These are phyloP conservation scores for Thalpophila matura DNA, from an alignment of 2,888 invertebrate species.

Conservation along the genomic window DNA sequence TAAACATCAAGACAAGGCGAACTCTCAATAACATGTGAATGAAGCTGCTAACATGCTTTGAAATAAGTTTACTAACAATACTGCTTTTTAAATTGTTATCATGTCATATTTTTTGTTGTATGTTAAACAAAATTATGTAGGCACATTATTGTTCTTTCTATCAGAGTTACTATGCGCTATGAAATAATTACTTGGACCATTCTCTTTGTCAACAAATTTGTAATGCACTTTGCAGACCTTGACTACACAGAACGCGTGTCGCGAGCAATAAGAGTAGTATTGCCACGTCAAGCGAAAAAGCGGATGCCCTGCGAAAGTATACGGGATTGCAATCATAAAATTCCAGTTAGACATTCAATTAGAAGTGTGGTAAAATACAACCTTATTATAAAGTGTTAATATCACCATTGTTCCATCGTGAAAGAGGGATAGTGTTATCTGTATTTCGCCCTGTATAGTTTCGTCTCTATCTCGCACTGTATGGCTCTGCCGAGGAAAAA, in stretches of 20 bases:
- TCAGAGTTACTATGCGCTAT: slow-evolving; percentile 5
- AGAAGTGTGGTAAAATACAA: no score
- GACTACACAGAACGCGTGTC: slow-evolving; percentile 11
- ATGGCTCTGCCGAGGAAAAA: no score
- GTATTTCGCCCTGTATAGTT: no score
- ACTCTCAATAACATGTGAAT: slow-evolving; percentile 1
- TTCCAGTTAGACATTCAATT: neutral
- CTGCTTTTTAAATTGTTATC: slow-evolving; percentile 5
- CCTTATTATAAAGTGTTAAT: no score
- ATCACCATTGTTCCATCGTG: no score
- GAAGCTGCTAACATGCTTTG: slow-evolving; percentile 18
- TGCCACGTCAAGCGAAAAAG: neutral
- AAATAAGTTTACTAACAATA: slow-evolving; percentile 28
- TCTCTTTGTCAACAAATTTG: neutral
- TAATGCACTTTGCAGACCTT: neutral
- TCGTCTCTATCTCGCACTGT: no score
- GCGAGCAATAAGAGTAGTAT: neutral
- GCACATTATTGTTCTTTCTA: slow-evolving; percentile 2
- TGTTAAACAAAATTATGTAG: slow-evolving; percentile 32
- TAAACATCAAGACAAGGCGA: neutral
- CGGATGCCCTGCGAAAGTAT: no score
- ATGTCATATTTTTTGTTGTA: slow-evolving; percentile 22
- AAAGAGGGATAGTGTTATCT: no score
- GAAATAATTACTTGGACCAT: slow-evolving; percentile 19
- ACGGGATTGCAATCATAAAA: no score